These are phyloP conservation scores for Oxyura jamaicensis DNA, from an alignment of 2,113 vertebrate genomes.

Conservation along the genomic window DNA sequence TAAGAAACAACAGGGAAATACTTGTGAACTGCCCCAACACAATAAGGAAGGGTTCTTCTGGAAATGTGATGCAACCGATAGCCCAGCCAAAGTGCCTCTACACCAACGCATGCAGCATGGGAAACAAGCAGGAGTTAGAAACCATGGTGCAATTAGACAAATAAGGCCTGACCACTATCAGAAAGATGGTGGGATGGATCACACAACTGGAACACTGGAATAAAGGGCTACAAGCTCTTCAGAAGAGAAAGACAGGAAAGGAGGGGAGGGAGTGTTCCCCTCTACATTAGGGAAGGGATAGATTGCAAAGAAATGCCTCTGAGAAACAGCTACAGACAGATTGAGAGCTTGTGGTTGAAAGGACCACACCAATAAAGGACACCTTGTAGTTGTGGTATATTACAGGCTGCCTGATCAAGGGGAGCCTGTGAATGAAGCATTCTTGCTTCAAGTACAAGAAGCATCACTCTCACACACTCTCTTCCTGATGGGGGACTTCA, in stretches of 20 bases:
- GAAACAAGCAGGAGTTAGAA: no score
- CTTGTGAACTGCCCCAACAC: no score
- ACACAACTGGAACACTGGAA: not conserved
- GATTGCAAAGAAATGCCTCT: not conserved
- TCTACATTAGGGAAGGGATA: not conserved
- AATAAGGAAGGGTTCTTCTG: no score
- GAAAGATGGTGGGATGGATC: no score
- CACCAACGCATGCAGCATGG: no score
- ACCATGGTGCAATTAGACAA: no score
- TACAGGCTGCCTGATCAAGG: not conserved
- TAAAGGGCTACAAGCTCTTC: not conserved
- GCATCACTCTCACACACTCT: no score
- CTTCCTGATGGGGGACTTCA: no score
- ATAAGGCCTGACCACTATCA: no score
- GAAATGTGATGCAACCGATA: no score
- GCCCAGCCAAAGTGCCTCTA: no score
- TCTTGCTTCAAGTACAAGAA: not conserved
- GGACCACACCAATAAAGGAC: not conserved
- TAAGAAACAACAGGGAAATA: no score
- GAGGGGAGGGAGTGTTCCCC: not conserved
- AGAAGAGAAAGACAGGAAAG: not conserved
- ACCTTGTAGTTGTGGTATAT: not conserved
- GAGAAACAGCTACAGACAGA: not conserved
- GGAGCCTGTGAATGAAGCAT: not conserved
- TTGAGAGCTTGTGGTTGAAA: not conserved